Conservation (phyloP, 2,888 invertebrate species). For the Mesopsocus fuscifrons region DNA sequence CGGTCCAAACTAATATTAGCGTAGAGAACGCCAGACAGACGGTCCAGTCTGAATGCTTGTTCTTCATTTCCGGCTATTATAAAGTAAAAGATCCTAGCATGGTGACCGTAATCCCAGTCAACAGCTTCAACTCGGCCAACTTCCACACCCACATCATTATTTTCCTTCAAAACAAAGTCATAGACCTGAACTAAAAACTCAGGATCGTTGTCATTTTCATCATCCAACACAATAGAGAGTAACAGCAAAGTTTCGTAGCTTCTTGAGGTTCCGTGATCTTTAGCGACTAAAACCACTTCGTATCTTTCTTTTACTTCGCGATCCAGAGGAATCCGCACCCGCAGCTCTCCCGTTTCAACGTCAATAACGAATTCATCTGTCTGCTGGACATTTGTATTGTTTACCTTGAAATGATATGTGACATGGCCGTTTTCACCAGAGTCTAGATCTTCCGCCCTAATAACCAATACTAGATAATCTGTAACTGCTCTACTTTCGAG, state of each 20-base stretch:
- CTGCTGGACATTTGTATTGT: slow-evolving; percentile 53
- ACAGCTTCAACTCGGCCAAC: slow-evolving; percentile 49
- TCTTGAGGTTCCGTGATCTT: slow-evolving; percentile 64
- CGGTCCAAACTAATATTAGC: slow-evolving; percentile 66
- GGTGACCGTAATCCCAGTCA: slow-evolving; percentile 60
- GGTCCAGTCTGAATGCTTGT: slow-evolving; percentile 56
- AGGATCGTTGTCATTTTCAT: slow-evolving; percentile 65
- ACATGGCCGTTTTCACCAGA: slow-evolving; percentile 66
- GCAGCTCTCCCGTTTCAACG: slow-evolving; percentile 56
- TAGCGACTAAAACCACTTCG: slow-evolving; percentile 56
- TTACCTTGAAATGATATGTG: slow-evolving; percentile 63
- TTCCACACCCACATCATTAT: slow-evolving; percentile 22
- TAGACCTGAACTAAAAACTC: slow-evolving; percentile 46
- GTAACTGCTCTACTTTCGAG: slow-evolving; percentile 42
- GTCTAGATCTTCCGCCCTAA: slow-evolving; percentile 66
- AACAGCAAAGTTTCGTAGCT: slow-evolving; percentile 59
- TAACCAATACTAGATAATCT: slow-evolving; percentile 58
- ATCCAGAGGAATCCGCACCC: slow-evolving; percentile 60
- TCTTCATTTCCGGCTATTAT: slow-evolving; percentile 57
- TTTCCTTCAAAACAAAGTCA: slow-evolving; percentile 51
- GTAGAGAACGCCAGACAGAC: slow-evolving; percentile 58
- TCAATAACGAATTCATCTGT: slow-evolving; percentile 70
- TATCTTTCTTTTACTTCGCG: slow-evolving; percentile 49
- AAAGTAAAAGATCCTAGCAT: slow-evolving; percentile 66
- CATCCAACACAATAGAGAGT: slow-evolving; percentile 52